These are phyloP conservation scores for Cyanoliseus patagonus DNA, from an alignment of 2,113 vertebrate species.

Conservation along the genomic window DNA sequence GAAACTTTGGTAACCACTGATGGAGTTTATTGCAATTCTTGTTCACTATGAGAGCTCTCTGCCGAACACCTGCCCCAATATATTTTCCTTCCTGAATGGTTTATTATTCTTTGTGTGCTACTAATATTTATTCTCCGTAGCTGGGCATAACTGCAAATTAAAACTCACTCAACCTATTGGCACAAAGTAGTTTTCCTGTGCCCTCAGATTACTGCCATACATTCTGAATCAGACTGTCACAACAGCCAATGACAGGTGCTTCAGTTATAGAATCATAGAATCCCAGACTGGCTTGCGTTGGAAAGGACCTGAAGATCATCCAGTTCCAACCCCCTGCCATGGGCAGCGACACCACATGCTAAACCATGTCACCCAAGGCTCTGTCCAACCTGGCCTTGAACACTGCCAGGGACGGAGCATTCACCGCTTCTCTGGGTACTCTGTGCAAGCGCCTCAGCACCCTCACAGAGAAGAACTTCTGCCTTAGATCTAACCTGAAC, in stretches of 20 bases:
- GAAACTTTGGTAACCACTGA: background rate
- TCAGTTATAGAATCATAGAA: background rate
- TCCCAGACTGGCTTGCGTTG: background rate
- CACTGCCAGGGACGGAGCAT: background rate
- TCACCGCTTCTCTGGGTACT: background rate
- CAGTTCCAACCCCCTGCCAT: background rate
- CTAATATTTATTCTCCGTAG: background rate
- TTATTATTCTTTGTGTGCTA: background rate
- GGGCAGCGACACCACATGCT: background rate
- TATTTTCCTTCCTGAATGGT: background rate
- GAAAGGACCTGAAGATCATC: background rate
- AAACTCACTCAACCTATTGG: background rate
- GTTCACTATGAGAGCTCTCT: fast-evolving
- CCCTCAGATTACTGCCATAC: background rate
- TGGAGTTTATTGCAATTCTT: background rate
- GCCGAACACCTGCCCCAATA: background rate
- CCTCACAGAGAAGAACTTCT: too few species aligned
- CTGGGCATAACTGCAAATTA: background rate
- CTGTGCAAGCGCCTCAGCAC: background rate
- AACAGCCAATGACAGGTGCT: background rate
- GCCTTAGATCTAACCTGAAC: background rate
- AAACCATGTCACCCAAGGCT: background rate
- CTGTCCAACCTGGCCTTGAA: background rate
- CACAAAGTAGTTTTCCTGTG: background rate
- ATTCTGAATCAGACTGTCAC: background rate